Conservation (phyloP, 2,888 invertebrate species). For the Andrena bicolor region DNA sequence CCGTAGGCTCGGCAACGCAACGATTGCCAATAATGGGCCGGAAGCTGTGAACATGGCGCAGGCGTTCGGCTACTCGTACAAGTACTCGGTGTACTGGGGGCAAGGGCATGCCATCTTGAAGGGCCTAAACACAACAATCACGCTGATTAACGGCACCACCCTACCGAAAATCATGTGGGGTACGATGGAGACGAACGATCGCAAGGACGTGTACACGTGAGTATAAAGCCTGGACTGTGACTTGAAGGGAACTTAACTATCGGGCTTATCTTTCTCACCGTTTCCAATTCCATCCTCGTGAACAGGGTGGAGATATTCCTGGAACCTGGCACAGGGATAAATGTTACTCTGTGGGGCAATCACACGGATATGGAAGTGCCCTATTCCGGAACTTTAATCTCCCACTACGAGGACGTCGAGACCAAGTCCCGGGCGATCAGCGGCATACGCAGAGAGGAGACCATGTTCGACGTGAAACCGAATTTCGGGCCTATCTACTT, state of each 20-base stretch:
- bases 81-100: slow-evolving; percentile 92
- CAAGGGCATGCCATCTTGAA: slow-evolving; percentile 91
- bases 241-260: not conserved
- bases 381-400: slow-evolving; percentile 90
- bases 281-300: not conserved
- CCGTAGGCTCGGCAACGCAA: slow-evolving; percentile 82
- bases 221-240: slow-evolving; percentile 40
- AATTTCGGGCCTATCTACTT: slow-evolving; percentile 92
- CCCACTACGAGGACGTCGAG: slow-evolving; percentile 89
- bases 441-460: slow-evolving; percentile 89
- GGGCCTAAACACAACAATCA: slow-evolving; percentile 89
- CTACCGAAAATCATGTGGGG: slow-evolving; percentile 91
- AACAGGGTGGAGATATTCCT: slow-evolving; percentile 88
- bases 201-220: slow-evolving; percentile 86
- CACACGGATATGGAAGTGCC: slow-evolving; percentile 91
- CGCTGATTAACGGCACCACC: slow-evolving; percentile 87
- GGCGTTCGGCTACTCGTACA: slow-evolving; percentile 90
- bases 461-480: slow-evolving; percentile 89
- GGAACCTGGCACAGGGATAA: slow-evolving; percentile 92
- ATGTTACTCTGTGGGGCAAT: slow-evolving; percentile 92
- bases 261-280: not conserved
- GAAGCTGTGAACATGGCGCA: slow-evolving; percentile 89
- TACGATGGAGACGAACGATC: slow-evolving; percentile 86
- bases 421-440: slow-evolving; percentile 87
- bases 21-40: slow-evolving; percentile 86